Conservation (phyloP, 1,140 invertebrate genomes). For the Bombus vancouverensis region DNA sequence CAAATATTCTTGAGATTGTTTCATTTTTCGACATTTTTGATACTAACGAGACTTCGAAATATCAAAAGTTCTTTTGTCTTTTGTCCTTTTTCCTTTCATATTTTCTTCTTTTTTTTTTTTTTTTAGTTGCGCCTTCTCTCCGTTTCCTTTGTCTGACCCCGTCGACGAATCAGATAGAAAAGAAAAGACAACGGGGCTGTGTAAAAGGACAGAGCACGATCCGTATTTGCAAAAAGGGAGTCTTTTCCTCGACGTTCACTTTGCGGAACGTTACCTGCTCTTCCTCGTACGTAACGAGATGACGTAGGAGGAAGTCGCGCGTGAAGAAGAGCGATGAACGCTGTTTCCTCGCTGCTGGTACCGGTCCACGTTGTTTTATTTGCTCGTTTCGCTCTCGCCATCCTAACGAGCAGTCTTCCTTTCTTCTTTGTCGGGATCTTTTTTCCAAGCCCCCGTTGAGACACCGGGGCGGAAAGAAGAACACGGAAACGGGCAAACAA, state of each 20-base stretch:
- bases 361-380: conserved; percentile 25
- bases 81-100: background rate
- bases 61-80: conserved; percentile 7
- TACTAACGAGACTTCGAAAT: conserved; percentile 28
- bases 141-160: conserved; percentile 31
- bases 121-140: background rate
- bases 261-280: conserved; percentile 56
- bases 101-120: no score
- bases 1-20: background rate
- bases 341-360: conserved; percentile 18
- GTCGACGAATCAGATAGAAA: conserved; percentile 36
- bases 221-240: conserved; percentile 52
- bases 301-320: conserved; percentile 43
- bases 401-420: conserved; percentile 53
- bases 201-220: conserved; percentile 32
- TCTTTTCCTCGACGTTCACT: conserved; percentile 39
- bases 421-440: conserved; percentile 46
- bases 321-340: conserved; percentile 51
- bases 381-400: conserved; percentile 5
- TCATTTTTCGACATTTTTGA: conserved; percentile 16
- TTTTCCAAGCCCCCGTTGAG: conserved; percentile 3
- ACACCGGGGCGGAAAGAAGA: background rate
- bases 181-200: conserved; percentile 7
- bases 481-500: conserved; percentile 31
- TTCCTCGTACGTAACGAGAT: conserved; percentile 61